Conservation (phyloP, 2,113 vertebrate genomes). For the Tauraco erythrolophus region DNA sequence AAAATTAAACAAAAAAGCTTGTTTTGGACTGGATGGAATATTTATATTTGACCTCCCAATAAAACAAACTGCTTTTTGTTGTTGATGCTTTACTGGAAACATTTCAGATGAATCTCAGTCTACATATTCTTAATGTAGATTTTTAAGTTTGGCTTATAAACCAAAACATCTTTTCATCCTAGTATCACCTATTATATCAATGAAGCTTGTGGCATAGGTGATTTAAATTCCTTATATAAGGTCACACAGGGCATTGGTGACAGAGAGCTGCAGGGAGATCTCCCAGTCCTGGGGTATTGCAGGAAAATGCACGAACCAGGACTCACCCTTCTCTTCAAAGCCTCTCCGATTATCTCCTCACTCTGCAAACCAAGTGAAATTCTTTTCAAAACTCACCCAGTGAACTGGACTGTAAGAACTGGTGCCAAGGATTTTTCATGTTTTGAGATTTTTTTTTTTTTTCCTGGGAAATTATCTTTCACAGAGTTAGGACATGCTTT, state of each 20-base stretch:
- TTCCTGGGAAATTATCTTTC: not conserved
- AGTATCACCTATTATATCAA: slow-evolving; percentile 15
- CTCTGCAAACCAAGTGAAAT: slow-evolving; percentile 17
- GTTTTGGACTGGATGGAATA: not conserved
- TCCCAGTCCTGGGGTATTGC: not conserved
- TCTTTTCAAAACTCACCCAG: not conserved
- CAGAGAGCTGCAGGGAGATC: not conserved
- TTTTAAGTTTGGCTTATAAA: not conserved
- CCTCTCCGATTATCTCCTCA: not conserved
- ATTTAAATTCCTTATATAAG: slow-evolving; percentile 44
- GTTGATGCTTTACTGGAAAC: not conserved
- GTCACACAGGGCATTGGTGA: not conserved
- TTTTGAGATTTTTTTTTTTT: not conserved
- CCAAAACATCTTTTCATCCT: not conserved
- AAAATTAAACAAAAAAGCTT: slow-evolving; percentile 38
- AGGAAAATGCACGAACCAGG: not conserved
- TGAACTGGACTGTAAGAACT: slow-evolving; percentile 7
- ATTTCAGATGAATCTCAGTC: not conserved
- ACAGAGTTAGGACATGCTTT: not conserved
- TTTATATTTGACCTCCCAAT: not conserved
- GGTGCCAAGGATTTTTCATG: slow-evolving; percentile 1
- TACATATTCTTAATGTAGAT: not conserved
- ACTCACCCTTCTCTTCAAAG: not conserved
- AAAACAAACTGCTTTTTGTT: slow-evolving; percentile 34
- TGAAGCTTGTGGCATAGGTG: not conserved